These are phyloP conservation scores for Pheosia tremula DNA, from an alignment of 2,888 invertebrate genomes.

Conservation along the genomic window DNA sequence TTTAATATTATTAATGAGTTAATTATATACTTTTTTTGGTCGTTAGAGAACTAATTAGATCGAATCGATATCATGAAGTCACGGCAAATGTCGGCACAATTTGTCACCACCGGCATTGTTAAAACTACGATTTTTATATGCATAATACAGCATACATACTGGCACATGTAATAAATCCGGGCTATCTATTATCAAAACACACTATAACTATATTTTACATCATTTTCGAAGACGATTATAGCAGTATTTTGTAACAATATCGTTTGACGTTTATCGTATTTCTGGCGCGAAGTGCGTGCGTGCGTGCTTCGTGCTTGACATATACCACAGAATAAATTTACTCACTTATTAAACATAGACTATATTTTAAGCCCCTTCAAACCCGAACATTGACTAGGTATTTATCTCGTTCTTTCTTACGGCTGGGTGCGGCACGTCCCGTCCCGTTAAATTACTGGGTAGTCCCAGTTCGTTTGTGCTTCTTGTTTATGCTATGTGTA, in stretches of 20 bases:
- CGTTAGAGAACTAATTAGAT: not conserved
- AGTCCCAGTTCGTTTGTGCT: too few species aligned
- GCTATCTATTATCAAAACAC: not conserved
- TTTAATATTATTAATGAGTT: too few species aligned
- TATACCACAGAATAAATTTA: too few species aligned
- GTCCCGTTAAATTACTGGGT: too few species aligned
- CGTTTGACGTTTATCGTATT: conserved; percentile 49
- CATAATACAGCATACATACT: not conserved
- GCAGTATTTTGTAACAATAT: conserved; percentile 6
- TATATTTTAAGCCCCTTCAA: too few species aligned
- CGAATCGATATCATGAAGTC: not conserved
- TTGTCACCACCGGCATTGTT: not conserved
- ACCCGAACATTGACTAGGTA: too few species aligned
- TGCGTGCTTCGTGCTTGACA: not conserved
- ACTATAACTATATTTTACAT: not conserved
- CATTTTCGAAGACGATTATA: not conserved
- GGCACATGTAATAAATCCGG: not conserved
- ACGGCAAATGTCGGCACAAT: not conserved
- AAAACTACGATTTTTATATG: conserved; percentile 4
- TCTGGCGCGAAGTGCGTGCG: conserved; percentile 65
- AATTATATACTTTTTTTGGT: not conserved
- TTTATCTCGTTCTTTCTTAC: too few species aligned
- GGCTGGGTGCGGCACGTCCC: too few species aligned
- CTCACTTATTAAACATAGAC: too few species aligned
- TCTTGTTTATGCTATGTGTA: too few species aligned